Evolutionary conservation across 2,113 vertebrate genomes (phyloP).

Genomic region (Amblyopsis rosae): DNA sequence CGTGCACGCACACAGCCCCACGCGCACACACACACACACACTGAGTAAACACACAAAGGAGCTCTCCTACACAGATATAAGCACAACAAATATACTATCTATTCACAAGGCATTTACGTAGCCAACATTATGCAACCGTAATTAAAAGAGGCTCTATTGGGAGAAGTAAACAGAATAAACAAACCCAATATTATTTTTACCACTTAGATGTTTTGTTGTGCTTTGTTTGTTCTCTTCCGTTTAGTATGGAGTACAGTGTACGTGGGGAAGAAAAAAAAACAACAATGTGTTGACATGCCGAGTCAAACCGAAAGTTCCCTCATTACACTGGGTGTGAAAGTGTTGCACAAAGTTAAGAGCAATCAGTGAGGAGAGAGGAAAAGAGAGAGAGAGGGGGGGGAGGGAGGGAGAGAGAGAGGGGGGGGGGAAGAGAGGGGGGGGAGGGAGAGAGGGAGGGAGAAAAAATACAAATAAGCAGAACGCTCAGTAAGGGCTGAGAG

Average conservation of each 20-base stretch:
- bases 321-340: conserved; percentile 12
- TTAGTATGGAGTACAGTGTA: conserved; percentile 3
- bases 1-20: conserved; percentile 17
- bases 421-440: not conserved
- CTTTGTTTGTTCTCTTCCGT: conserved; percentile 6
- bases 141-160: conserved; percentile 1
- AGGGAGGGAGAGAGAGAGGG: not conserved
- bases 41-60: not conserved
- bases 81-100: not conserved
- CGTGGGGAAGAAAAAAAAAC: not conserved
- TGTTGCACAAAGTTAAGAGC: conserved; percentile 25
- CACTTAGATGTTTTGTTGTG: not conserved
- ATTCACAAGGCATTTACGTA: conserved; percentile 5
- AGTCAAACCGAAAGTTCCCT: conserved; percentile 22
- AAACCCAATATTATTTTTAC: conserved; percentile 4
- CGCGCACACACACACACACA: conserved; percentile 10
- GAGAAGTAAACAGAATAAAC: conserved; percentile 3
- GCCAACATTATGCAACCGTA: not conserved
- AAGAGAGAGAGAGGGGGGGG: not conserved
- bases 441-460: not conserved
- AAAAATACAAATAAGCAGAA: conserved; percentile 21
- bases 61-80: too few relatives aligned
- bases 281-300: conserved; percentile 22
- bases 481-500: conserved; percentile 13
- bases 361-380: conserved; percentile 18